Base-by-base conservation (phyloP, 2,113 vertebrate species). In the Cynopterus brachyotis region DNA sequence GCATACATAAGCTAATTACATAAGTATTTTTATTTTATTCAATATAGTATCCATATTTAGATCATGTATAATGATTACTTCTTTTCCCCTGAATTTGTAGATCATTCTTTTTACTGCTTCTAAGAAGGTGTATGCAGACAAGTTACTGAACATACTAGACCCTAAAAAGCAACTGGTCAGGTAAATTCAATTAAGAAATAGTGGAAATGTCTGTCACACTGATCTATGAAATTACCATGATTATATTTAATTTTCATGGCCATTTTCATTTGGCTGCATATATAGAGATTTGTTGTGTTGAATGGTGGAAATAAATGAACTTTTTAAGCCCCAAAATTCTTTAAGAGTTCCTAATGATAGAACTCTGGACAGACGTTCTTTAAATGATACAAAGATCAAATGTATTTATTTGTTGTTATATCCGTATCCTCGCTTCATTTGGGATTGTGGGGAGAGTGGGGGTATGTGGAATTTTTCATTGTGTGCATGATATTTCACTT, bases 51-150 rank as follows among this genome's bases (percentile, higher is more conserved):
- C 5, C 69, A 12, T 91, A 37, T 94, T 89, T 93, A 26, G 80
- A 35, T 93, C 73, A 96, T 96, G 96, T 96, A 79, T 97, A 95
- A 73, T 97, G 96, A 95, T 97, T 82, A 47, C 80, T 92, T 97
- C 93, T 91, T 97, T 90, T 98, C 91, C 79, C 96, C 98, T 97
- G 92, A 94, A 97, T 97, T 98, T 98, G 12, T 86, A 99, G 99
- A 99, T 99, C 97, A 99, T 99, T 97, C 99, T 99, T 98, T 99
- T 99, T 97, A 99, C 99, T 97, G 99, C 99, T 97, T 99, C 99
- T 98, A 99, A 99, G 99, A 99, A 99, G 98, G 99, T 99, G 95
- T 99, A 99, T 98, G 99, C 99, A 98, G 99, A 99, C 99, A 99
- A 99, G 98, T 98, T 99, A 97, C 98, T 99, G 98, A 99, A 99